Base-by-base conservation (phyloP, 2,888 invertebrate genomes). In the Dioctria rufipes region DNA sequence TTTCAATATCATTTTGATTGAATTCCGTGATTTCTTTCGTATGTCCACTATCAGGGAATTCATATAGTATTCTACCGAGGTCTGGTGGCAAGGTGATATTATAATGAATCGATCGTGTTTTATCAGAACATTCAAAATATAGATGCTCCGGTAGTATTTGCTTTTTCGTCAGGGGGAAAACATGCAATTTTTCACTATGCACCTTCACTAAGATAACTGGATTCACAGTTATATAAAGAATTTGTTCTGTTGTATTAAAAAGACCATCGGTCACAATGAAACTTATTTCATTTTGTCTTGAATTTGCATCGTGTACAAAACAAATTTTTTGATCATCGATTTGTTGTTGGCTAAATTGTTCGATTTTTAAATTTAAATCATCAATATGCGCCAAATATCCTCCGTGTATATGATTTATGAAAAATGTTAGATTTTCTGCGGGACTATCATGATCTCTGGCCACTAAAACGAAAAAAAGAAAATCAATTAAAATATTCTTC, bases 211-310 rank as follows among this genome's bases (percentile, higher is more conserved):
- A 89, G 25, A 92, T 91, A 4, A 97, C 93, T 2, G 95, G 93
- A 86, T 94, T 93, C 0, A 97, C 93, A 77, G 92, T 92, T 60
- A 98, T 93, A 11, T 92, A 90, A 85, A 98, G 94, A 5, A 93
- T 91, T 83, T 94, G 93, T 83, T 93, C 92, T 11, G 93, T 92
- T 3, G 95, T 93, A 83, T 93, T 93, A 86, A 97, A 96, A 4
- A 94, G 89, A 0, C 98, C 97, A 87, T 98, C 98, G 42, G 93
- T 94, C 6, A 98, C 93, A 83, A 94, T 93, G 86, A 98, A 95
- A 80, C 93, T 93, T 89, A 98, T 95, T 66, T 94, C 95, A 89
- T 96, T 90, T 92, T 94, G 93, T 0, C 86, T 85, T 0, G 88
- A 85, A 71, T 87, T 88, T 0, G 86, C 84, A 85, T 93, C 93